phyloP scores from a whole-genome alignment of 2,888 invertebrate species.

The Catotricha subobsoleta region DNA sequence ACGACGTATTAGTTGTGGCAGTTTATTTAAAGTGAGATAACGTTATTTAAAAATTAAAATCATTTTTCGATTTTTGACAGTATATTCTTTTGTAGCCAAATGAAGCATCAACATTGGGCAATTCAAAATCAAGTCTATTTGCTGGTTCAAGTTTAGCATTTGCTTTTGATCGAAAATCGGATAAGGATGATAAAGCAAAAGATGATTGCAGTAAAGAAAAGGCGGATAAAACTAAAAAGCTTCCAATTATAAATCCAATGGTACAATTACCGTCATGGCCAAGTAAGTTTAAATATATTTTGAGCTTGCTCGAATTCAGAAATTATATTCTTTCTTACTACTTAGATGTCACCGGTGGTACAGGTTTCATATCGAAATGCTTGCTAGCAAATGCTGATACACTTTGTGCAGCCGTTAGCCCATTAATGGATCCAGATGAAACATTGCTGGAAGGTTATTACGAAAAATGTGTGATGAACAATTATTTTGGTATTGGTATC shows the following conservation, averaged over 20 bases:
- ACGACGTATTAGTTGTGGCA: slow-evolving; percentile 78
- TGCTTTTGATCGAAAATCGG: slow-evolving; percentile 25
- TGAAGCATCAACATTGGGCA: slow-evolving; percentile 35
- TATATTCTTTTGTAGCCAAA: slow-evolving; percentile 19
- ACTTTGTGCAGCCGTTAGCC: slow-evolving; percentile 88
- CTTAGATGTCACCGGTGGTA: slow-evolving; percentile 46
- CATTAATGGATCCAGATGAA: slow-evolving; percentile 83
- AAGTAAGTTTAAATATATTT: slow-evolving; percentile 32
- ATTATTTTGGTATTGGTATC: slow-evolving; percentile 95
- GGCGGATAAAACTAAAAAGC: slow-evolving; percentile 44
- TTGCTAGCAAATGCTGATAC: slow-evolving; percentile 91
- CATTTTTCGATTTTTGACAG: neutral
- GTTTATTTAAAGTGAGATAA: slow-evolving; percentile 51
- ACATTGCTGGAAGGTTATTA: slow-evolving; percentile 73
- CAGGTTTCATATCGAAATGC: slow-evolving; percentile 87
- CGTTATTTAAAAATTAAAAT: neutral
- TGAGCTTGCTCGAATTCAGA: neutral
- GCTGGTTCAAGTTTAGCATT: slow-evolving; percentile 25
- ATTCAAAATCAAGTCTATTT: slow-evolving; percentile 37
- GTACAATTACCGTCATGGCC: slow-evolving; percentile 80
- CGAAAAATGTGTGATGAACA: slow-evolving; percentile 95
- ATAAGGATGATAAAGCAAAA: slow-evolving; percentile 24
- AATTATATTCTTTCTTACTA: neutral
- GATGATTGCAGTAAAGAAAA: slow-evolving; percentile 30
- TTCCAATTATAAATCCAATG: slow-evolving; percentile 80